Base-by-base conservation (phyloP, 1,140 invertebrate genomes). In the Euborellia annulipes region DNA sequence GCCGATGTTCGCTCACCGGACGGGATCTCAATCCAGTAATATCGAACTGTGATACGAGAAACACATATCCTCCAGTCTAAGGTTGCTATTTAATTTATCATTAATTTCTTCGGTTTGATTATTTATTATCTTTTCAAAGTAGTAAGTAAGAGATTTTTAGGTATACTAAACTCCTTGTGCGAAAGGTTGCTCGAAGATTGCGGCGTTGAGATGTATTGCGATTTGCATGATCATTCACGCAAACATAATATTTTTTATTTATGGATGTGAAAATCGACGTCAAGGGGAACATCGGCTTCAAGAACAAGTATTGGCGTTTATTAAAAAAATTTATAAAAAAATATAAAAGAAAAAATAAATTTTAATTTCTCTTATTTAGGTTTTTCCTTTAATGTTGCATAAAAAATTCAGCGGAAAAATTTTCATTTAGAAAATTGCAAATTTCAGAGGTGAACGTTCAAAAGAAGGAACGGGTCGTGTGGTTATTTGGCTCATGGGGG, bases 161-260 rank as follows among this genome's bases (percentile, higher is more conserved):
- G 23, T 27, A 27, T 27, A 27, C 23, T 37, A 54, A 27, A 27
- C 11, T 6, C 23, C 4, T 27, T 6, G 4, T 4, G 23, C 82
- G 85, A 66, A n/a, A n/a, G n/a, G n/a, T 67, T 90, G 55, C 76
- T 89, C 59, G 86, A 91, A 60, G 89, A 94, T 66, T 85, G 85
- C 60, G 87, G 87, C 39, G 86, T n/a, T 18, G 79, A 85, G 47
- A 80, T 95, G n/a, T 95, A 88, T 59, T 91, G 92, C 62, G 93
- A 97, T 70, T 74, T 94, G 52, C 92, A 27, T 27, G 90, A 89
- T 32, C 92, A 96, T 67, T 95, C 90, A 3, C 69, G 45, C 83
- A 60, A 85, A 92, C 62, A 96, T 96, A 63, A 79, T 95, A 54
- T 97, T 97, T n/a, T n/a, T n/a, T 61, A 80, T 94, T 52, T 96